Evolutionary conservation across 2,797 vertebrate genomes (phyloP).

Genomic region (Varecia variegata): DNA sequence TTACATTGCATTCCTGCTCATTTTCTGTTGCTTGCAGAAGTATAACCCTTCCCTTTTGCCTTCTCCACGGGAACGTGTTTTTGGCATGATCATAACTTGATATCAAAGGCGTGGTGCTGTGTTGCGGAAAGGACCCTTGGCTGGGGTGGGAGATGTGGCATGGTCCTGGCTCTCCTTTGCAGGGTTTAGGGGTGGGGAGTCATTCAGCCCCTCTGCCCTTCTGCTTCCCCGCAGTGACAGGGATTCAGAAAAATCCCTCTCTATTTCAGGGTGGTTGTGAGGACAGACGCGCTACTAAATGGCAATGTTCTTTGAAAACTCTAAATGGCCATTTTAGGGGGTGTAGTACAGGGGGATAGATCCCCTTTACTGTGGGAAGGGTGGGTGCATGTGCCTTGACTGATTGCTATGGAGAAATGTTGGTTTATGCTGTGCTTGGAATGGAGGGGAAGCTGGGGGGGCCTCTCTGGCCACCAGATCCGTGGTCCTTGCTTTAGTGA

Average conservation of each 20-base stretch:
- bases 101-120: too few relatives aligned
- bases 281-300: not conserved
- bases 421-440: too few relatives aligned
- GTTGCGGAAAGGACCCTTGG: not conserved
- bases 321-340: not conserved
- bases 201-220: not conserved
- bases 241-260: not conserved
- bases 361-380: too few relatives aligned
- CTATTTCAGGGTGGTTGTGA: not conserved
- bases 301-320: not conserved
- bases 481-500: not conserved
- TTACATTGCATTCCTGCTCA: not conserved
- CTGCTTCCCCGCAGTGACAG: fast-evolving
- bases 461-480: not conserved
- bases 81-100: not conserved
- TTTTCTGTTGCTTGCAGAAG: not conserved
- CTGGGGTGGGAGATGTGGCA: not conserved
- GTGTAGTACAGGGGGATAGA: fast-evolving
- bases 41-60: not conserved
- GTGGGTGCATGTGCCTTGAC: too few relatives aligned
- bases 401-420: not conserved
- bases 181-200: not conserved
- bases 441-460: not conserved
- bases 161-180: not conserved
- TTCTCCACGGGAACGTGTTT: not conserved